Evolutionary conservation across 1,140 invertebrate species (phyloP), one percentile per base, ranked within the genome.

Genomic region (Heliothis subflexa): DNA sequence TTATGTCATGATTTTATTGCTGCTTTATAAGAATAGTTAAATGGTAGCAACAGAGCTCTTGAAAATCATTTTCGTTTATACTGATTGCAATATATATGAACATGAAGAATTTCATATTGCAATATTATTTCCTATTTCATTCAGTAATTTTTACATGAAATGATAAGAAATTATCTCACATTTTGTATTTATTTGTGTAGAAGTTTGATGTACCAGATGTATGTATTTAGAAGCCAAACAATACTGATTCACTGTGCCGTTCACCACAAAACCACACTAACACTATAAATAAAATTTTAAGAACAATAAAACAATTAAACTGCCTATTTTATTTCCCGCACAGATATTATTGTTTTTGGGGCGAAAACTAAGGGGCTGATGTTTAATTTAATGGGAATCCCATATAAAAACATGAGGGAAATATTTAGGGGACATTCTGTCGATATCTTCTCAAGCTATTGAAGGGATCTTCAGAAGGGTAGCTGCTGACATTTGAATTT

Each of bases 401-500:
- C 57, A 75, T 75, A 75, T 75, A 75, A 75, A 75, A 75, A 75
- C 72, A 75, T 75, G 72, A 75, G 59, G 59, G 45, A 62, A 59
- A 75, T 62, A 14, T 75, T 64, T 62, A 62, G 72, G 72, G 57
- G 21, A 75, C 72, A 75, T 59, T 75, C 45, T 62, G 72, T 62
- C 72, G 72, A 75, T 75, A 64, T 75, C 72, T 75, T 21, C 54
- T 33, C 57, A 59, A 75, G 45, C 25, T 61, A 74, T 61, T 74
- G 55, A 75, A 75, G 72, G 72, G 72, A 75, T 14, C 18, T 52
- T 18, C 50, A n/a, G 45, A 75, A 50, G 47, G 72, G 47, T 28
- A 28, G 4, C 9, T 13, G 2, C 12, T 5, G 13, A 33, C 45
- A 52, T 50, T n/a, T 59, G 9, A 49, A 28, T 62, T 50, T 52